Base-by-base conservation (phyloP, 2,797 vertebrate species). In the Toxotes lorentzi region DNA sequence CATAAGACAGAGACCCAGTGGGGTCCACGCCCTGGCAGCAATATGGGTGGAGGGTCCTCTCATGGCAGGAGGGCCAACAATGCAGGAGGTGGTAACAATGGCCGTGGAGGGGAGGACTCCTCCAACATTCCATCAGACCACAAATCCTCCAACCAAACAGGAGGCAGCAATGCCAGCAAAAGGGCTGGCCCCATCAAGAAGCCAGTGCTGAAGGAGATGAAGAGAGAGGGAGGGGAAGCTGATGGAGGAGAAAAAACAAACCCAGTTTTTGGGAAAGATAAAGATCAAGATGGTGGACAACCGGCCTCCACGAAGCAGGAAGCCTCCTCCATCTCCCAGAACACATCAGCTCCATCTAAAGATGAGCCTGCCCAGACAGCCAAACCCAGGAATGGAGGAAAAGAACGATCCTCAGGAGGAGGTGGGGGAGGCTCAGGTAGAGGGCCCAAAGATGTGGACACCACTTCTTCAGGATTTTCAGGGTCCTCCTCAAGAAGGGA, bases 1-100 rank as follows among this genome's bases (percentile, higher is more conserved):
- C 96, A 96, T 88, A 97, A 96, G 89, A 97, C 96, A 0, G 97
- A 98, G 85, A 98, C 97, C 1, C 97, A 97, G 45, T 98, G 97
- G 97, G 97, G 97, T 10, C 97, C 97, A 4, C 94, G 97, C 4
- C 97, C 97, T 3, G 96, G 96, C 78, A 95, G 94, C 84, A 95
- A 74, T 40, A 84, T 86, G 58, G 93, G 77, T 85, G 95, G 76
- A 24, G 91, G 86, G 8, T 86, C 91, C 43, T 91, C 89, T 45
- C 95, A 96, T 27, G 88, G 90, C 47, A 91, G 95, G 70, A 95
- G 95, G 78, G 82, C 78, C 63, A 94, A 92, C 81, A 95, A 89
- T 66, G 83, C 88, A 87, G 96, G 73, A 89, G 88, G 93, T 24
- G 95, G 95, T 34, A 96, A 94, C 79, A 60, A 56, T 81, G 45